phyloP scores from a whole-genome alignment of 2,797 vertebrate genomes.

The Petrocephalus schoutedeni region DNA sequence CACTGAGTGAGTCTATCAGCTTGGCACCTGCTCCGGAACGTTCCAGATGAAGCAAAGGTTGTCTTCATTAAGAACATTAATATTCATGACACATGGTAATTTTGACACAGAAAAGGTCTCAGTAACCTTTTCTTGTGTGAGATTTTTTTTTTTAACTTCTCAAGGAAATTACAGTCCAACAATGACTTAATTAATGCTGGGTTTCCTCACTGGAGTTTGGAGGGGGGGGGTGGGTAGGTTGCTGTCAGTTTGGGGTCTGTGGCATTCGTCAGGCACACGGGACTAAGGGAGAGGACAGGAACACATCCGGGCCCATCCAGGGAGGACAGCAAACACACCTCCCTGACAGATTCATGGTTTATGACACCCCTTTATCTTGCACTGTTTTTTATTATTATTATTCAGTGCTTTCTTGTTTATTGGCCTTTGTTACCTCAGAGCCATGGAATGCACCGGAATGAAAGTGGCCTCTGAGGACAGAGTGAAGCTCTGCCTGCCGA shows the following conservation, averaged over 20 bases:
- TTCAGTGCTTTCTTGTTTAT: conserved; percentile 20
- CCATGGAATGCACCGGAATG: not conserved
- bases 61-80: conserved; percentile 99
- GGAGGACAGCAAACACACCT: conserved; percentile 34
- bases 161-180: conserved; percentile 99
- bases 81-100: conserved; percentile 99
- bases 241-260: conserved; percentile 93
- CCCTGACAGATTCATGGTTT: conserved; percentile 36
- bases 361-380: conserved; percentile 20
- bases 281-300: conserved; percentile 67
- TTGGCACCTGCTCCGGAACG: conserved; percentile 98
- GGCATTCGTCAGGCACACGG: conserved; percentile 79
- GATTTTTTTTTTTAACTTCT: conserved; percentile 85
- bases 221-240: conserved; percentile 40
- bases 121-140: conserved; percentile 99
- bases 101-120: conserved; percentile 99
- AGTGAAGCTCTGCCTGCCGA: not conserved
- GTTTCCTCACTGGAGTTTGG: conserved; percentile 87
- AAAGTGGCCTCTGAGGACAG: not conserved
- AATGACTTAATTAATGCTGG: conserved; percentile 99
- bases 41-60: conserved; percentile 99
- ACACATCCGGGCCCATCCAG: conserved; percentile 35
- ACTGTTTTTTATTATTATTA: conserved; percentile 3
- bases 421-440: not conserved
- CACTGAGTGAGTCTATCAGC: conserved; percentile 78